Base-by-base conservation (phyloP, 2,113 vertebrate species). In the Lamprotornis superbus region DNA sequence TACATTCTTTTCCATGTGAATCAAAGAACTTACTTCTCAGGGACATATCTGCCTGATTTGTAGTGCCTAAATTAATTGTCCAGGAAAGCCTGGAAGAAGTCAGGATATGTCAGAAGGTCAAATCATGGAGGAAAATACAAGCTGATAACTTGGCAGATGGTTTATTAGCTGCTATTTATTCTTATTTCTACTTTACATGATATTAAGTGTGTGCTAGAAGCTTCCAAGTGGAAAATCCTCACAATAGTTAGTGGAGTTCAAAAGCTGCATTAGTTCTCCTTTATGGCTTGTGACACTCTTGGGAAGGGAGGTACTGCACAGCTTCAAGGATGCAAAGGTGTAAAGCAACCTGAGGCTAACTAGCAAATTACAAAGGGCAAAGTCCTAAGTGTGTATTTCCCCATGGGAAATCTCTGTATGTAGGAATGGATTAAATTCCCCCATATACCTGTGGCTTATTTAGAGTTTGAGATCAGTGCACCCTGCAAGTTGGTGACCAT, bases 151-250 rank as follows among this genome's bases (percentile, higher is more conserved):
- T 90, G 49, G 31, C 59, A 95, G 79, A 78, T 90, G 63, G 55
- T 79, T 89, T 90, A 83, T 89, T 92, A 94, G 57, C 79, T 89
- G 71, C 53, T 88, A 68, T 78, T 90, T 96, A 81, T 94, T 95
- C 60, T 70, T 78, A 47, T 76, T 95, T 93, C 68, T 71, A 49
- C 20, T 75, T 90, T 86, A 63, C 44, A 44, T 60, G 31, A 68
- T 84, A 74, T 56, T 74, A 90, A 90, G 53, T 52, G 42, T 64
- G 42, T n/a, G 23, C 53, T 87, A 84, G 87, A 83, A 94, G 42
- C 37, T 93, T 95, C 78, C 75, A 61, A 83, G 67, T 89, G 39
- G 75, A 86, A 95, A 96, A 90, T 78, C 46, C 65, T 77, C 23
- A 40, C 64, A 78, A 70, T 11, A 64, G 25, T 84, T 90, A 94